phyloP scores from a whole-genome alignment of 2,113 vertebrate species.

The Thomomys bottae region DNA sequence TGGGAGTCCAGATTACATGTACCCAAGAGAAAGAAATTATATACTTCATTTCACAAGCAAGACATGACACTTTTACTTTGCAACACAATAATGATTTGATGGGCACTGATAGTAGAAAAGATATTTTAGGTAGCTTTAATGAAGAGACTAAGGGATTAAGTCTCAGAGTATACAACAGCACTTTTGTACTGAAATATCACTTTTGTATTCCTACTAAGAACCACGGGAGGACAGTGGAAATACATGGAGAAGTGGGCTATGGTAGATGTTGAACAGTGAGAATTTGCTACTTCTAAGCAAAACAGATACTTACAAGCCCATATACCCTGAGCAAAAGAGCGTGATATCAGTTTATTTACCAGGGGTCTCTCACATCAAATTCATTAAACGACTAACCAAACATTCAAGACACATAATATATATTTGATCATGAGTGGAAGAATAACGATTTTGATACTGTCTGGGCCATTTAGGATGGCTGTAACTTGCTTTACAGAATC shows the following conservation, averaged over 20 bases:
- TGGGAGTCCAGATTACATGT: not conserved
- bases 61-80: constrained; percentile 7
- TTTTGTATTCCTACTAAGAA: not conserved
- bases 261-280: not conserved
- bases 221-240: not conserved
- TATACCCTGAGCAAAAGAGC: not conserved
- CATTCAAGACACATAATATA: not conserved
- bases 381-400: not conserved
- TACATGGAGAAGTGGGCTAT: not conserved
- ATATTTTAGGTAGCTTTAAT: no score
- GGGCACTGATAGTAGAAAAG: not conserved
- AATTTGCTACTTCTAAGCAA: constrained; percentile 1
- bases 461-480: not conserved
- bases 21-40: not conserved
- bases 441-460: not conserved
- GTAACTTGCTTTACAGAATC: not conserved
- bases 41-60: not conserved
- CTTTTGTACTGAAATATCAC: not conserved
- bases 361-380: not conserved
- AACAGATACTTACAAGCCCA: not conserved
- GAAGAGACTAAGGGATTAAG: no score
- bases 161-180: not conserved
- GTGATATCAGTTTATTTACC: not conserved
- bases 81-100: not conserved
- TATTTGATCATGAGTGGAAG: not conserved